phyloP scores from a whole-genome alignment of 2,113 vertebrate genomes.

The Protobothrops flavoviridis region DNA sequence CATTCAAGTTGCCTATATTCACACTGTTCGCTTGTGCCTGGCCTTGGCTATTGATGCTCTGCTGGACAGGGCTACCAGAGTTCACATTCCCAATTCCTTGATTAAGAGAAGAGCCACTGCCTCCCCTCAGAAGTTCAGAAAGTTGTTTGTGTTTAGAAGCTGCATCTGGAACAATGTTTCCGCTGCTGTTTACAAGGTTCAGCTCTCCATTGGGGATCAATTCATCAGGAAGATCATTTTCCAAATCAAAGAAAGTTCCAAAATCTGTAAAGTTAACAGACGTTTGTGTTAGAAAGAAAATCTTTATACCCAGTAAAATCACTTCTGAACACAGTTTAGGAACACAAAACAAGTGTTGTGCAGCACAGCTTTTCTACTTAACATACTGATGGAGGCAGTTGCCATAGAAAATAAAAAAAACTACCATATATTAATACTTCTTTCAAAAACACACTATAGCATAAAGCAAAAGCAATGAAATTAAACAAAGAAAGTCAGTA shows the following conservation, averaged over 20 bases:
- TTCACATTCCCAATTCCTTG: slow-evolving; percentile 78
- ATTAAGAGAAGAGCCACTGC: slow-evolving; percentile 80
- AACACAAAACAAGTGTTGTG: not conserved
- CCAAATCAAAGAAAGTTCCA: slow-evolving; percentile 94
- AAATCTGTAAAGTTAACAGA: slow-evolving; percentile 82
- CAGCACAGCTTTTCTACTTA: not conserved
- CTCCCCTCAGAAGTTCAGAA: slow-evolving; percentile 91
- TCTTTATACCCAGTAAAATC: not conserved
- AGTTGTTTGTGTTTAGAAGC: slow-evolving; percentile 97
- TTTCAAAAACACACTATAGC: not conserved
- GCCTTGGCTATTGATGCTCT: slow-evolving; percentile 77
- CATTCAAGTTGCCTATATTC: slow-evolving; percentile 65
- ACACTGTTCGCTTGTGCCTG: slow-evolving; percentile 78
- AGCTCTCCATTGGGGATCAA: slow-evolving; percentile 95
- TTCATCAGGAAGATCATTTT: slow-evolving; percentile 97
- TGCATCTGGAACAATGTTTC: slow-evolving; percentile 86
- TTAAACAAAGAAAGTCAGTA: not conserved
- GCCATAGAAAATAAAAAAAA: not conserved
- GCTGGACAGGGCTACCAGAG: slow-evolving; percentile 81
- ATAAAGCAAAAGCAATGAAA: not conserved
- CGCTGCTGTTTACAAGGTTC: slow-evolving; percentile 81
- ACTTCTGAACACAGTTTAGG: not conserved
- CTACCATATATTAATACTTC: not conserved
- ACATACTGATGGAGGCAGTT: not conserved
- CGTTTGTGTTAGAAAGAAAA: slow-evolving; percentile 14